Evolutionary conservation across 2,888 invertebrate genomes (phyloP), one percentile per base, ranked within the genome.

Genomic region (Euclidia mi): DNA sequence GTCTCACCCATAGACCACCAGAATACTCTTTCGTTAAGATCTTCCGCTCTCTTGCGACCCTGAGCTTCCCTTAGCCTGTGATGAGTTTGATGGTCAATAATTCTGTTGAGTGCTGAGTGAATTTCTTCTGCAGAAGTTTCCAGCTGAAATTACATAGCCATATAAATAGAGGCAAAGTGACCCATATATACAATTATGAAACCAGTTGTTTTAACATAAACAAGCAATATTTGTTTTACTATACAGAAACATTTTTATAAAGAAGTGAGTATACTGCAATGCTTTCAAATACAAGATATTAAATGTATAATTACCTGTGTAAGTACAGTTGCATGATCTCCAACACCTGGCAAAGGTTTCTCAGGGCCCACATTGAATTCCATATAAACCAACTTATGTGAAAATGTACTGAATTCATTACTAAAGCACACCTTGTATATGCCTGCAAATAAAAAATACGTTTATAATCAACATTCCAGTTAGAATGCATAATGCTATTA

Each of bases 321-420:
- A 92, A 99, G 96, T 11, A 98, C 99, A 44, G 99, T 98, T 6
- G 97, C 96, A 88, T 98, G 98, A 76, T 98, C 98, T 29, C 97
- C 97, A 50, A 98, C 91, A 11, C 98, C 98, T 10, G 98, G 98
- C 17, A 98, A 90, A 0, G 98, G 96, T 41, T 96, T 95, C 88
- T 99, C 98, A 12, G 99, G 98, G 2, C 99, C 99, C 20, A 98
- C 98, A 96, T 98, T 98, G 81, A 99, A 97, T 89, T 99, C 99
- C 97, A 99, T 98, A 90, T 99, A 99, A 17, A 99, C 98, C 68
- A 99, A 96, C 92, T 99, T 99, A 87, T 99, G 99, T 4, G 99
- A 98, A 91, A 99, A 99, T 49, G 99, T 99, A 42, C 99, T 99
- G 89, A 99, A 99, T 90, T 99, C 99, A 94, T 99, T 99, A 88